These are phyloP conservation scores for Calephelis perditalis DNA, from an alignment of 2,888 invertebrate species.

Conservation along the genomic window DNA sequence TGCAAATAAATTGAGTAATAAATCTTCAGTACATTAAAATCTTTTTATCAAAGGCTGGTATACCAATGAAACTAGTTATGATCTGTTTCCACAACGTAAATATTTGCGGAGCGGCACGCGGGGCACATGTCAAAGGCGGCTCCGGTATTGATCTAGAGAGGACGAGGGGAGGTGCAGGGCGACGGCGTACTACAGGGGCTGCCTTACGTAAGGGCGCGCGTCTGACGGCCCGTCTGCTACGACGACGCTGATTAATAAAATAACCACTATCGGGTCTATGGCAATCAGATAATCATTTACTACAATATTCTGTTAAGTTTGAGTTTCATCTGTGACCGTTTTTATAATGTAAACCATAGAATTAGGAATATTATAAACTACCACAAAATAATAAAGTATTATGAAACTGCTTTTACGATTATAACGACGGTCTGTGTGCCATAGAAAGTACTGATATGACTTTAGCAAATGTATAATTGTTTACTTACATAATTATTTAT, in stretches of 20 bases:
- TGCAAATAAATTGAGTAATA: conserved; percentile 24
- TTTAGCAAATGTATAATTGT: too few relatives aligned
- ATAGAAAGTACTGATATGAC: too few relatives aligned
- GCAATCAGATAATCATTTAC: conserved; percentile 51
- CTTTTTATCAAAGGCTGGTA: conserved; percentile 39
- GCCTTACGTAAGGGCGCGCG: conserved; percentile 72
- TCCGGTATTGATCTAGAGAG: conserved; percentile 72
- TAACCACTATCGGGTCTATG: conserved; percentile 41
- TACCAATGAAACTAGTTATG: conserved; percentile 70
- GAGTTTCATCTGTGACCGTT: conserved; percentile 3
- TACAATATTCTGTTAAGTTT: conserved; percentile 51
- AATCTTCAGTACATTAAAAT: conserved; percentile 40
- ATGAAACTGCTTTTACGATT: too few relatives aligned
- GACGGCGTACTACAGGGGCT: conserved; percentile 48
- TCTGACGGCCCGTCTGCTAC: conserved; percentile 69
- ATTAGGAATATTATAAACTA: too few relatives aligned
- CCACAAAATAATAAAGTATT: too few relatives aligned
- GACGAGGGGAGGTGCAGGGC: conserved; percentile 31
- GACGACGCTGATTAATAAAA: conserved; percentile 67
- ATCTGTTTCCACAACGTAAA: conserved; percentile 74
- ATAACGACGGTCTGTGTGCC: too few relatives aligned
- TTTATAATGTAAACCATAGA: not conserved
- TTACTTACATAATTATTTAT: too few relatives aligned
- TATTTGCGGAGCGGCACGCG: conserved; percentile 70
- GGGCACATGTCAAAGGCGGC: conserved; percentile 76